phyloP scores from a whole-genome alignment of 2,113 vertebrate species.

The Chlorocebus sabaeus region DNA sequence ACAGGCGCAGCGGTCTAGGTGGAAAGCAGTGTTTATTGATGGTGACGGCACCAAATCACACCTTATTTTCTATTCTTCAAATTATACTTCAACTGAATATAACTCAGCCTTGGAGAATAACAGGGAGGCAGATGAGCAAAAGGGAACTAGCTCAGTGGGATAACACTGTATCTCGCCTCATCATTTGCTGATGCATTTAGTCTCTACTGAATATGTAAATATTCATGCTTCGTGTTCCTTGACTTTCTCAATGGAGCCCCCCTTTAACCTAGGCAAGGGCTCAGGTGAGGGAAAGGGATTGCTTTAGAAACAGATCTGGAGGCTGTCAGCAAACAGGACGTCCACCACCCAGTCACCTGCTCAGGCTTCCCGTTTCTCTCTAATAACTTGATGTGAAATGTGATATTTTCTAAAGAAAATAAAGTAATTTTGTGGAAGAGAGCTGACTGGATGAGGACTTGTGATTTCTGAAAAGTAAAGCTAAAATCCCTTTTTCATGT shows the following conservation, averaged over 20 bases:
- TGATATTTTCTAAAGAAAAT: not conserved
- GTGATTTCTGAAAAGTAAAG: not conserved
- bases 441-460: not conserved
- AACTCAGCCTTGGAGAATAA: not conserved
- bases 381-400: not conserved
- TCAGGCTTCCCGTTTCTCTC: not conserved
- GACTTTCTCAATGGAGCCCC: not conserved
- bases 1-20: not conserved
- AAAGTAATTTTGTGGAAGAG: not conserved
- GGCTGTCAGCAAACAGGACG: not conserved
- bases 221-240: not conserved
- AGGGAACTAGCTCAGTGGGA: not conserved
- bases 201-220: not conserved
- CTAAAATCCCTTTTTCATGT: not conserved
- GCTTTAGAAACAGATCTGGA: not conserved
- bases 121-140: not conserved
- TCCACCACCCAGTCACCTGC: not conserved
- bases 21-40: not conserved
- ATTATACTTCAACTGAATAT: not conserved
- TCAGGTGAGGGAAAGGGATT: not conserved
- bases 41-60: not conserved
- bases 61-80: not conserved
- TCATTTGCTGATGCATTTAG: not conserved
- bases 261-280: not conserved
- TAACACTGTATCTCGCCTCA: not conserved